Evolutionary conservation across 2,888 invertebrate genomes (phyloP).

Genomic region (Caenorhabditis becei): DNA sequence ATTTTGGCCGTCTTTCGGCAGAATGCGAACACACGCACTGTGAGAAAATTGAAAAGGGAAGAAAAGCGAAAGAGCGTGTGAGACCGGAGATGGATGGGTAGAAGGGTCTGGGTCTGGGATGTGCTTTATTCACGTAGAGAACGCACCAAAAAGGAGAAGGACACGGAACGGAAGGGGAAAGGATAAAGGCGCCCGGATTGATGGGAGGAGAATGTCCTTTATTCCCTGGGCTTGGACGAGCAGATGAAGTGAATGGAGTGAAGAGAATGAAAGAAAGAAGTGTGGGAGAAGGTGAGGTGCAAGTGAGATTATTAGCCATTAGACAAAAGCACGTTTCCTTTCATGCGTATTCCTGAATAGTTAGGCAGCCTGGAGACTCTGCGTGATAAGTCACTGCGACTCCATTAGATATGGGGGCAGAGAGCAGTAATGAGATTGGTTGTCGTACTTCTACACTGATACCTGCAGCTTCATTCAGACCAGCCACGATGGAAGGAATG

Average conservation of each 20-base stretch:
- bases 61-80: neutral
- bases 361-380: too few relatives aligned
- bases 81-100: neutral
- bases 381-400: neutral
- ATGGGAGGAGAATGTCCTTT: slow-evolving; percentile 16
- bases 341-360: neutral
- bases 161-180: neutral
- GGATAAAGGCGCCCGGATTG: slow-evolving; percentile 1
- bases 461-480: too few relatives aligned
- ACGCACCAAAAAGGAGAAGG: neutral
- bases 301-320: neutral
- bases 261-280: neutral
- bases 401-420: neutral
- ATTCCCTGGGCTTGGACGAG: neutral
- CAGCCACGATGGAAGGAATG: too few relatives aligned
- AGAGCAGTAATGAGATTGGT: neutral
- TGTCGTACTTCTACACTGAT: too few relatives aligned
- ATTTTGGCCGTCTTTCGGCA: too few relatives aligned
- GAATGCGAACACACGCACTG: slow-evolving; percentile 10
- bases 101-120: neutral
- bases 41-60: slow-evolving; percentile 3
- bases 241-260: neutral
- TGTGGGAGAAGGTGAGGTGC: neutral
- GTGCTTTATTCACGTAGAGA: slow-evolving; percentile 3
- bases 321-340: neutral